Conservation (phyloP, 2,888 invertebrate genomes). For the Drosophila parthenogenetica region DNA sequence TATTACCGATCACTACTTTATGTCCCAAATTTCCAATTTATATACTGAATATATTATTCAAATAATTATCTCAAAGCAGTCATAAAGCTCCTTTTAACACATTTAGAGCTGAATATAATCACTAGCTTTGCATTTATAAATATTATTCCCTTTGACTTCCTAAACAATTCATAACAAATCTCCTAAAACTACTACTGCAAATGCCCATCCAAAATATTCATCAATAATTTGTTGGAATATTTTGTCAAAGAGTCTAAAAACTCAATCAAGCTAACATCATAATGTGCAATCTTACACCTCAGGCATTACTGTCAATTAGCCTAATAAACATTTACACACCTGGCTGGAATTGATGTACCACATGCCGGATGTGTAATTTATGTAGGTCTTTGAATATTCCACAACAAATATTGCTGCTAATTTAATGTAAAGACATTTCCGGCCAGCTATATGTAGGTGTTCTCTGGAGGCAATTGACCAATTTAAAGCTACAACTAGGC, state of each 20-base stretch:
- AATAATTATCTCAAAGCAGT: no score
- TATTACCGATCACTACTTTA: no score
- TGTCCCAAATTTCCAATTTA: no score
- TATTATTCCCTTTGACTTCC: neutral
- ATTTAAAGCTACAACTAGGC: neutral
- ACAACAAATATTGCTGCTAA: constrained; percentile 29
- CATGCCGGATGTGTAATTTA: constrained; percentile 16
- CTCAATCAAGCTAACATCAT: constrained; percentile 2
- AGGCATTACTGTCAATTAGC: constrained; percentile 25
- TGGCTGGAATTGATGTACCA: neutral
- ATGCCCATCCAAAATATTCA: neutral
- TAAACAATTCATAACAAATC: neutral
- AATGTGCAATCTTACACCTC: constrained; percentile 10
- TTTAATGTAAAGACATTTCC: constrained; percentile 32
- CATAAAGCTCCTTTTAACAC: no score
- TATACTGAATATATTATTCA: no score
- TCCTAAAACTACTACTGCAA: neutral
- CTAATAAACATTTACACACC: constrained; percentile 19
- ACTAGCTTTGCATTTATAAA: no score
- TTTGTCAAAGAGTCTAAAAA: neutral
- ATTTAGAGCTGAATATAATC: no score
- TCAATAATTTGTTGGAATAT: neutral
- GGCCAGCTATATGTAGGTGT: neutral
- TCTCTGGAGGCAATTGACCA: neutral
- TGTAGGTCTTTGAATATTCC: constrained; percentile 24